These are phyloP conservation scores for Myzus persicae DNA, from an alignment of 1,140 invertebrate genomes.

Conservation along the genomic window DNA sequence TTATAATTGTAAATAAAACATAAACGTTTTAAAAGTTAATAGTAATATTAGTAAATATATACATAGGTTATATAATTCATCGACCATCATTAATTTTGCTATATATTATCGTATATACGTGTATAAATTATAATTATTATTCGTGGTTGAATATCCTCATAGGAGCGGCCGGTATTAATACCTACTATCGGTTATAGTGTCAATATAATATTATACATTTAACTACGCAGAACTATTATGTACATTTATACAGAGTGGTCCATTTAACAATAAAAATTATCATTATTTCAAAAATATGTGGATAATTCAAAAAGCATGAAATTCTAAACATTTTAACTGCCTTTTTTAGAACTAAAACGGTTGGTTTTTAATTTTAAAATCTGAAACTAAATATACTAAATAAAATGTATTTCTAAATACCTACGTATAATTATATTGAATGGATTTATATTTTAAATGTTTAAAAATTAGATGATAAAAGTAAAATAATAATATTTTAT, in stretches of 20 bases:
- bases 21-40: neutral
- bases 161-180: neutral
- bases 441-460: no score
- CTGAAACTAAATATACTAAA: neutral
- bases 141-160: neutral
- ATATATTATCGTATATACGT: neutral
- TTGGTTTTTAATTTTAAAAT: neutral
- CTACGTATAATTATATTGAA: neutral
- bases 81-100: neutral
- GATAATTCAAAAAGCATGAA: no score
- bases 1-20: neutral
- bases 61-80: neutral
- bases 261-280: neutral
- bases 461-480: no score
- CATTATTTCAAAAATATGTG: neutral
- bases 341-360: no score
- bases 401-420: no score
- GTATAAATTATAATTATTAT: conserved; percentile 20
- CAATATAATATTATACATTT: neutral
- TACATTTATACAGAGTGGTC: neutral
- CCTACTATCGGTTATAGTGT: neutral
- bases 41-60: neutral
- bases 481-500: no score
- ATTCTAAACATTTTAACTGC: no score
- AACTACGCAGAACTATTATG: neutral